Percentiles rank a stretch among this genome's conserved stretches.
These are phyloP conservation scores for Anas capensis DNA, from an alignment of 2,797 vertebrate genomes.

Conservation along the genomic window DNA sequence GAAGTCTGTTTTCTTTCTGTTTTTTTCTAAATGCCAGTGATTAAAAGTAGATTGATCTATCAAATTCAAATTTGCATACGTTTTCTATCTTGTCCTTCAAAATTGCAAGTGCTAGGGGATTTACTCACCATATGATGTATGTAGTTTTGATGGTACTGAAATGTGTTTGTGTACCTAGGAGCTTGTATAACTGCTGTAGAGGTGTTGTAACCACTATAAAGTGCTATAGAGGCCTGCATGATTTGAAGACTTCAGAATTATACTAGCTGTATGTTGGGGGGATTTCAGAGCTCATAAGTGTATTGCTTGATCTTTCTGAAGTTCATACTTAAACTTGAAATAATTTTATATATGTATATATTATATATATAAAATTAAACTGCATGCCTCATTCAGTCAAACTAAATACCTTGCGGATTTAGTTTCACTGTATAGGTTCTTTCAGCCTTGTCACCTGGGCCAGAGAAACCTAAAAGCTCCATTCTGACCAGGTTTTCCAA, in stretches of 20 bases:
- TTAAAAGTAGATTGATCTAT: background rate
- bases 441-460: background rate
- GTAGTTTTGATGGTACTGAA: background rate
- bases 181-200: background rate
- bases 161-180: background rate
- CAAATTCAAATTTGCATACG: background rate
- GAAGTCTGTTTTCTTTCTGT: background rate
- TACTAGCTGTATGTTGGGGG: background rate
- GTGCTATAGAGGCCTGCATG: background rate
- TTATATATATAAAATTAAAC: background rate
- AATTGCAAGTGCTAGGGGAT: background rate
- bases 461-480: background rate
- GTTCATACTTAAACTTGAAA: background rate
- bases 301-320: background rate
- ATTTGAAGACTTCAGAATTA: background rate
- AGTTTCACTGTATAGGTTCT: background rate
- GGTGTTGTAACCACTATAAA: too few species aligned
- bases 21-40: background rate
- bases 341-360: too few species aligned
- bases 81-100: background rate
- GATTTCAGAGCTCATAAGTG: background rate
- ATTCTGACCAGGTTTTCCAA: background rate
- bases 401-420: background rate
- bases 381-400: background rate
- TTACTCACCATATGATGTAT: background rate